Conservation (phyloP, 2,113 vertebrate genomes). For the Phoxinus phoxinus region DNA sequence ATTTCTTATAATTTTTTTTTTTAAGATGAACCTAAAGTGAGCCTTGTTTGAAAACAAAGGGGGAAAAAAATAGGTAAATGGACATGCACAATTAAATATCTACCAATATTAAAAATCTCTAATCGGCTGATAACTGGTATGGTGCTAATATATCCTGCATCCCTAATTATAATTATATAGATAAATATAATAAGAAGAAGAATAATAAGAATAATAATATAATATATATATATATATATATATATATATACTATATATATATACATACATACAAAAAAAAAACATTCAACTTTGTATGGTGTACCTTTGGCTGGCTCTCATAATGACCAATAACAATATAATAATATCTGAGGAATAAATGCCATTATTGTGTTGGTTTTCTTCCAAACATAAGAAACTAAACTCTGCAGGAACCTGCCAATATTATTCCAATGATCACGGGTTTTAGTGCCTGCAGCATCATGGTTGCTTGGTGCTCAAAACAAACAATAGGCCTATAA, state of each 20-base stretch:
- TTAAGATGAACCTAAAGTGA: neutral
- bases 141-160: neutral
- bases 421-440: neutral
- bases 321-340: neutral
- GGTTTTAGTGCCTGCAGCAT: neutral
- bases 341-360: neutral
- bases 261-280: neutral
- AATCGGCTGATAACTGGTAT: neutral
- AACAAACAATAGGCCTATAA: slow-evolving; percentile 17
- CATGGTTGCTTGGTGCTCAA: slow-evolving; percentile 29
- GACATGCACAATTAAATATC: too few relatives aligned
- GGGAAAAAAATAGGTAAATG: neutral
- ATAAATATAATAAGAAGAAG: neutral
- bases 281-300: neutral
- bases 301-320: neutral
- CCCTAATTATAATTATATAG: neutral
- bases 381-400: neutral
- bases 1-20: too few relatives aligned
- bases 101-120: too few relatives aligned
- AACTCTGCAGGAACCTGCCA: neutral
- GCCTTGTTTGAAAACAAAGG: neutral
- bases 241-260: neutral
- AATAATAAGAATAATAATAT: too few relatives aligned
- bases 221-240: neutral
- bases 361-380: neutral